Evolutionary conservation across 2,888 invertebrate genomes (phyloP), one percentile per base, ranked within the genome.

Genomic region (Athrips mouffetella): DNA sequence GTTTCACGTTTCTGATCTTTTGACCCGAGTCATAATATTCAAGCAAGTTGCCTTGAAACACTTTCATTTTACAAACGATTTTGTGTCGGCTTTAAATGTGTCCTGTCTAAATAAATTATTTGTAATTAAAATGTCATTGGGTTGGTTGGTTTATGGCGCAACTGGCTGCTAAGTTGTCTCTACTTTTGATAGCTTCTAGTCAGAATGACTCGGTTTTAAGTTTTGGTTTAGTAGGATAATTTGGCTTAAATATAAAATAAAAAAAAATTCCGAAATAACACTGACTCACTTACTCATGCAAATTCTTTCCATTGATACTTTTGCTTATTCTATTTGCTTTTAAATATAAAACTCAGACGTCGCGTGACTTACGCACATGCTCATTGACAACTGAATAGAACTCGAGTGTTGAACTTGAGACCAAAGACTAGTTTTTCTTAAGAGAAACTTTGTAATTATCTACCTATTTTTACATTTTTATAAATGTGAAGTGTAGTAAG

Each of bases 1-100:
- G 52, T 57, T 54, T 45, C 60, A 70, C 61, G 63, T 59, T 59
- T 55, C 55, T 71, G 73, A 76, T 73, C 78, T 73, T 63, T 64
- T 65, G 74, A 73, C 71, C 58, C 56, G 52, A 31, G 51, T 60
- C 62, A 63, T 65, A 62, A 62, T 58, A 60, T 6, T 42, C n/a
- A 15, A 21, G 54, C 50, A 33, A 64, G 55, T 76, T 60, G 67
- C 82, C 82, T 81, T 81, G 81, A 78, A 80, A 81, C 71, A 82
- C 80, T 79, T 82, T 79, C 77, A 55, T 68, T 66, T 58, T 60
- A 63, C 37, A 31, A 44, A 47, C 52, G 54, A 54, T 49, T 69
- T 69, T 60, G 61, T 67, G 59, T 69, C 63, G 63, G 62, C 54
- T 70, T 48, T 48, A 33, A 40, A 18, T 41, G 37, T 54, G 51